Conservation (phyloP, 2,888 invertebrate species). For the Hybos culiciformis region DNA sequence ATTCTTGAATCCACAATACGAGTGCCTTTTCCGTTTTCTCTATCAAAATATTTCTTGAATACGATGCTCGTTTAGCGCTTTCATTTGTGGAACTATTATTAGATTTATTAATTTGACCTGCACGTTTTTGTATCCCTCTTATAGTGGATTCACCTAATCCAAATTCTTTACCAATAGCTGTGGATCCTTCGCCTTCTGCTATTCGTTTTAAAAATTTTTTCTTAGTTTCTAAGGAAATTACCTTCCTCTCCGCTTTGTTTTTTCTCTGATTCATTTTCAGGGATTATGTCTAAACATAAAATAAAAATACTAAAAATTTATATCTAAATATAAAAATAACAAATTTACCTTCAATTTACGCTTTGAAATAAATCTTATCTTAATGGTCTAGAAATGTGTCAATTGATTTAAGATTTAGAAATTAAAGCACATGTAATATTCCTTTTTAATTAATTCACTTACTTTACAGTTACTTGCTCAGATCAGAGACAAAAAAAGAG, state of each 20-base stretch:
- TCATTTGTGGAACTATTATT: neutral
- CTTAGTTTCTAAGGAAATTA: neutral
- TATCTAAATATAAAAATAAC: too few species aligned
- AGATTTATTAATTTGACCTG: neutral
- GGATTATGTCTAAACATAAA: too few species aligned
- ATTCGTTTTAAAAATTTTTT: slow-evolving; percentile 1
- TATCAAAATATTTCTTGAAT: slow-evolving; percentile 9
- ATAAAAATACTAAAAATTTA: too few species aligned
- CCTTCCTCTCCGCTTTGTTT: neutral
- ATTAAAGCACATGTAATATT: too few species aligned
- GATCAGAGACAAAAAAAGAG: too few species aligned
- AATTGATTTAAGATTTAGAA: too few species aligned
- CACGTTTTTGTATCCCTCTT: slow-evolving; percentile 14
- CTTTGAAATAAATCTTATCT: too few species aligned
- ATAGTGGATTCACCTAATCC: slow-evolving; percentile 15
- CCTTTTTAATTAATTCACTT: too few species aligned
- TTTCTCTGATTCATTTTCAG: too few species aligned
- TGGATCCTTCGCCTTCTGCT: slow-evolving; percentile 9
- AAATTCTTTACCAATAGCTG: slow-evolving; percentile 13
- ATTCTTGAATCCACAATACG: slow-evolving; percentile 11
- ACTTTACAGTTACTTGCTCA: too few species aligned
- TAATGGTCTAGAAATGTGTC: too few species aligned
- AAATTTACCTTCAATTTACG: too few species aligned
- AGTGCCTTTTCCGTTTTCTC: slow-evolving; percentile 14
- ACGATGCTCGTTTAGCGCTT: neutral